A percentile compares a stretch with the other conserved stretches of the same genome.
These are phyloP conservation scores for Ornithorhynchus anatinus DNA, from an alignment of 2,113 vertebrate genomes.

Conservation along the genomic window DNA sequence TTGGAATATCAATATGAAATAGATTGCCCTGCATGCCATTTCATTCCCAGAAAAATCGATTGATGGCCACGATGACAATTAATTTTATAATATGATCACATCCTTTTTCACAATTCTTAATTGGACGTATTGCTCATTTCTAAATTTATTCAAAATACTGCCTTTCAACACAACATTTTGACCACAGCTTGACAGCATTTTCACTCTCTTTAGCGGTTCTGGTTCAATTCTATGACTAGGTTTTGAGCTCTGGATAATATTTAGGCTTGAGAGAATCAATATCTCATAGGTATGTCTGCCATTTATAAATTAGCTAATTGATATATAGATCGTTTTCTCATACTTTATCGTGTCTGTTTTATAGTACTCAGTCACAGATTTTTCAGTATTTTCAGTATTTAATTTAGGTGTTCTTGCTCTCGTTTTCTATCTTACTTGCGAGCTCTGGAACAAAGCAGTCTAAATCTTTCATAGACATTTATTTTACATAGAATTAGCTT, in stretches of 20 bases:
- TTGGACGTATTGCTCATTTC: constrained; percentile 42
- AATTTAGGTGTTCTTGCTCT: constrained; percentile 28
- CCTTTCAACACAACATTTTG: constrained; percentile 21
- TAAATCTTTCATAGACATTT: constrained; percentile 64
- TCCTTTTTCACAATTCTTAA: constrained; percentile 33
- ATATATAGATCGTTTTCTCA: not conserved
- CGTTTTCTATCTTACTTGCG: constrained; percentile 37
- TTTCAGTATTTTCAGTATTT: constrained; percentile 42
- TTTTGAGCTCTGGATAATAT: not conserved
- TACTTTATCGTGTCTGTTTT: constrained; percentile 3
- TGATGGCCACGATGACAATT: constrained; percentile 19
- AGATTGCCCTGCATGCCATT: constrained; percentile 3
- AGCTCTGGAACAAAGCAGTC: constrained; percentile 46
- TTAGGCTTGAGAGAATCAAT: not conserved
- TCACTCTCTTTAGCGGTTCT: constrained; percentile 30
- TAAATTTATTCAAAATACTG: constrained; percentile 40
- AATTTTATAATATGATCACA: constrained; percentile 47
- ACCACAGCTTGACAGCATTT: not conserved
- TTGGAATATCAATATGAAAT: constrained; percentile 33
- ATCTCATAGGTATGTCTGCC: not conserved
- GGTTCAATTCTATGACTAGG: not conserved
- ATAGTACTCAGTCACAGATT: not conserved
- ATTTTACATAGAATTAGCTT: constrained; percentile 68
- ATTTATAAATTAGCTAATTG: constrained; percentile 19
- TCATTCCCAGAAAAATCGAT: not conserved